Evolutionary conservation across 1,140 invertebrate species (phyloP), one percentile per base, ranked within the genome.

Genomic region (Platorchestia sp.): DNA sequence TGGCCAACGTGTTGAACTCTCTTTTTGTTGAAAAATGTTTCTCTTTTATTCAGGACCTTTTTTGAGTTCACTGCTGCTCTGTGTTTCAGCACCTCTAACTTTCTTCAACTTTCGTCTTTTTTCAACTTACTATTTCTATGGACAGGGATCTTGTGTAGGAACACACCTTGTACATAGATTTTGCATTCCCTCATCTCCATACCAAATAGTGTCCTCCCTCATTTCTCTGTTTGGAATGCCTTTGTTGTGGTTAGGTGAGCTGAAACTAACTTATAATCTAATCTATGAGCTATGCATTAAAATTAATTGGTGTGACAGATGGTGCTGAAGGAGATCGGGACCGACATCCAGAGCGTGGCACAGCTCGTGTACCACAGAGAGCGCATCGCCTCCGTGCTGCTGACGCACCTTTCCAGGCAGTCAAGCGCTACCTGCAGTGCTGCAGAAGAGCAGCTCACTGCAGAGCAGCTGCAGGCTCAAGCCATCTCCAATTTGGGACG

Each of bases 361-460:
- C 91, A 93, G 45, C 10, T 93, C 3, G 19, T 93, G 43, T 93
- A 93, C 45, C 91, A 93, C 45, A 42, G 91, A 40, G 22, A 93
- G 45, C 91, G 45, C 45, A 45, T 93, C 45, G 91, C 91, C 36
- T 6, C 44, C 44, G 44, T n/a, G 19, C 91, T 93, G 10, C 45
- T 95, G 16, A 53, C 1, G 7, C 51, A 95, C 40, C 95, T 95
- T 0, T 45, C 51, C 40, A 51, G 44, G 16, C 51, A 95, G 7
- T n/a, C 45, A 41, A 51, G 40, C 27, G 22, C 53, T 10, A 41
- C 95, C 16, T 36, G 59, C 36, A 10, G 1, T 75, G 42, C 95
- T n/a, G 45, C 16, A 41, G 86, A 95, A 40, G 95, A 89, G n/a
- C 36, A 95, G 86, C 45, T 95, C 22, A 95, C 89, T 90, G 86